Evolutionary conservation across 1,140 invertebrate species (phyloP).

Genomic region (Micrasema longulum): DNA sequence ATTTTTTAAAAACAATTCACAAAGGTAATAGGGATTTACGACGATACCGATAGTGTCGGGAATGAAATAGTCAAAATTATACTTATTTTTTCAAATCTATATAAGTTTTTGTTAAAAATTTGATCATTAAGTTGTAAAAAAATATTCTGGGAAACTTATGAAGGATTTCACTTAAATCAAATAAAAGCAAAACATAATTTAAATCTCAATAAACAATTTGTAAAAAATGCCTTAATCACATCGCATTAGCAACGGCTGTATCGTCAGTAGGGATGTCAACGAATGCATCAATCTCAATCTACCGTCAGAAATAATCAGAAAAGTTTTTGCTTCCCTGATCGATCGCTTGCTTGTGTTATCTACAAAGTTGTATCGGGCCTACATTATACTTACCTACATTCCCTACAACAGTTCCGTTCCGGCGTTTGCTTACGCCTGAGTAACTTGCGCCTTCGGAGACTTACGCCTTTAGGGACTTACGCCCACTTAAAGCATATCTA

Average conservation of each 20-base stretch:
- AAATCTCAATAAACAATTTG: background rate
- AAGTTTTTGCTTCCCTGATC: constrained; percentile 39
- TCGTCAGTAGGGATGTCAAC: constrained; percentile 16
- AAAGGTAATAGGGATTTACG: no score
- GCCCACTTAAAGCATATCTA: background rate
- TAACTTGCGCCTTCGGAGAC: background rate
- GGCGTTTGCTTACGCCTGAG: no score
- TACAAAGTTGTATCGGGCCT: constrained; percentile 23
- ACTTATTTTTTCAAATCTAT: no score
- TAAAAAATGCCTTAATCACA: background rate
- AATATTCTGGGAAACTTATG: no score
- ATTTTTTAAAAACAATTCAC: no score
- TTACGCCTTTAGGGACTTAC: background rate
- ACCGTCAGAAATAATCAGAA: constrained; percentile 35
- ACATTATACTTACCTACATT: constrained; percentile 10
- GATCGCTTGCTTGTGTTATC: constrained; percentile 28
- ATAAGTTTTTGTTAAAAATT: no score
- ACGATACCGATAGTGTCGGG: no score
- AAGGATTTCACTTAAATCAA: no score
- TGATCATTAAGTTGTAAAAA: no score
- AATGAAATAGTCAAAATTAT: no score
- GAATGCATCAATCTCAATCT: constrained; percentile 37
- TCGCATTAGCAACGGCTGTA: background rate
- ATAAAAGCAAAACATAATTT: background rate
- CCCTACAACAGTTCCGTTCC: constrained; percentile 30